Conservation (phyloP, 64 coral and sea anemone species). For the Platygyra sinensis region DNA sequence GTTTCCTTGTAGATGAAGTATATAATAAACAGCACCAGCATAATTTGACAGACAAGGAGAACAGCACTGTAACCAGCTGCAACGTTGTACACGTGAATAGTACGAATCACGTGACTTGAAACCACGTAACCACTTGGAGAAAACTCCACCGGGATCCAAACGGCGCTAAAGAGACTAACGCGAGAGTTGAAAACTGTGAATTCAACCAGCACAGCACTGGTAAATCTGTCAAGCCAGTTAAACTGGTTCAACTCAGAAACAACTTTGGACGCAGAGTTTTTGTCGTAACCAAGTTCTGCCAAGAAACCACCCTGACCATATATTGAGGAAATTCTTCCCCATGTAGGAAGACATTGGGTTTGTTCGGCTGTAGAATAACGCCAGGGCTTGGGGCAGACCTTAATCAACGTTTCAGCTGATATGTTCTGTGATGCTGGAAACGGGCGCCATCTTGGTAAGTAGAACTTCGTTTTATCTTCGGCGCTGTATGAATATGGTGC, state of each 20-base stretch:
- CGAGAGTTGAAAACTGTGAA: slow-evolving; percentile 37
- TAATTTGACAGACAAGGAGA: slow-evolving; percentile 39
- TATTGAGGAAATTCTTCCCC: slow-evolving; percentile 2
- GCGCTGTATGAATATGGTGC: background rate
- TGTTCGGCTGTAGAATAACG: slow-evolving; percentile 12
- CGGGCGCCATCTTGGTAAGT: slow-evolving; percentile 19
- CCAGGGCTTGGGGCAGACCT: slow-evolving; percentile 27
- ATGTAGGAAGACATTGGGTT: background rate
- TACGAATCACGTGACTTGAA: slow-evolving; percentile 16
- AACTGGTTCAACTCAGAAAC: background rate
- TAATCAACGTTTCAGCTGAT: background rate
- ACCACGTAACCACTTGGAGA: slow-evolving; percentile 27
- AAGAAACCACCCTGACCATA: slow-evolving; percentile 36
- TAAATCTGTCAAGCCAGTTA: slow-evolving; percentile 40
- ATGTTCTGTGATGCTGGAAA: background rate
- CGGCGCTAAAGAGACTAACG: slow-evolving; percentile 34
- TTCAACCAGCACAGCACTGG: slow-evolving; percentile 28
- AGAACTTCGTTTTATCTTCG: slow-evolving; percentile 37
- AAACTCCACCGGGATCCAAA: slow-evolving; percentile 41
- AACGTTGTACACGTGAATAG: slow-evolving; percentile 35
- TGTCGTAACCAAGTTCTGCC: slow-evolving; percentile 17
- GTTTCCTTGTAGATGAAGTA: slow-evolving; percentile 32
- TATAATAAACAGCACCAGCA: slow-evolving; percentile 28
- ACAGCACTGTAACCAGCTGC: slow-evolving; percentile 19
- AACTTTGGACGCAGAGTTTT: background rate